Conservation (phyloP, 2,797 vertebrate genomes). For the Cyclopterus lumpus region DNA sequence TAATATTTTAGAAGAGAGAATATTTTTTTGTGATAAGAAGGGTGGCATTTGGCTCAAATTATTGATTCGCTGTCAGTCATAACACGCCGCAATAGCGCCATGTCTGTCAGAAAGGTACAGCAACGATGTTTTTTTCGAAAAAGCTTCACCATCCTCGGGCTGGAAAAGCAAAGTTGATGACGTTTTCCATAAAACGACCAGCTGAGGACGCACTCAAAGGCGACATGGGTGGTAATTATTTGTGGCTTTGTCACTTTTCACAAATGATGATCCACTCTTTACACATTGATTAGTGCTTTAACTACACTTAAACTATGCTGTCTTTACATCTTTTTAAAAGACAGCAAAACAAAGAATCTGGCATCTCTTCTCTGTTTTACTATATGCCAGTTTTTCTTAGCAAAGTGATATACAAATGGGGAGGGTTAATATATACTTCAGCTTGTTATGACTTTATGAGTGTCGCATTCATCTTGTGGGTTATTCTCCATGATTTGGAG, state of each 20-base stretch:
- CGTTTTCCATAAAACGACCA: too few species aligned
- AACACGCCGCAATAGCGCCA: background rate
- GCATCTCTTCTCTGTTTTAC: background rate
- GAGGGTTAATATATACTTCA: too few species aligned
- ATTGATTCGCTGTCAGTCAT: background rate
- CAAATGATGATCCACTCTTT: too few species aligned
- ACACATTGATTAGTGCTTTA: background rate
- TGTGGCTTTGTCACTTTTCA: too few species aligned
- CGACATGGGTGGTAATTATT: too few species aligned
- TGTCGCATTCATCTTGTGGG: too few species aligned
- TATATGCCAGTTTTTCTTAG: background rate
- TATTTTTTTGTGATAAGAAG: too few species aligned
- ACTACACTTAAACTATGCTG: background rate
- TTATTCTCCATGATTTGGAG: too few species aligned
- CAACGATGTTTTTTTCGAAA: background rate
- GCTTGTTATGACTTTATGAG: conserved; percentile 34
- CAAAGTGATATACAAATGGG: too few species aligned
- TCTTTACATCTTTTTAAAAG: background rate
- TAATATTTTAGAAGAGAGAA: too few species aligned
- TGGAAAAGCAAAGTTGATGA: background rate
- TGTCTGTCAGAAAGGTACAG: background rate
- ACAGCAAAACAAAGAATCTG: background rate
- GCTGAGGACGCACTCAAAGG: too few species aligned
- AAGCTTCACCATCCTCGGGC: background rate
- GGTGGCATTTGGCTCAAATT: background rate